A percentile compares a stretch with the other conserved stretches of the same genome.
phyloP scores from a whole-genome alignment of 2,888 invertebrate species.

The Microctonus aethiopoides region DNA sequence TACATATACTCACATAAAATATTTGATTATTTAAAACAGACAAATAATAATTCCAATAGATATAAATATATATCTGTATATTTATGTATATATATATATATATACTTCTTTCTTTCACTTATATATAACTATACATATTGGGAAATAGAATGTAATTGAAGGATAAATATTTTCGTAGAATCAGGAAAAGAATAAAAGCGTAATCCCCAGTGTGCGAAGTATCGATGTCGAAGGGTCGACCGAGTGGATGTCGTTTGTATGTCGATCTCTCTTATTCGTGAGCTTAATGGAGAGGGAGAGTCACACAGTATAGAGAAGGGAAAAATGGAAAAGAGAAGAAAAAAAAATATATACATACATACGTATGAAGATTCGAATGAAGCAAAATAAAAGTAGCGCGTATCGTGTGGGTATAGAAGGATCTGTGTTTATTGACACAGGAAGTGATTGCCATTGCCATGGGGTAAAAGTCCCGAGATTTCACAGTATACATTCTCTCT shows the following conservation, averaged over 20 bases:
- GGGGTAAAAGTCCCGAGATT: constrained; percentile 39
- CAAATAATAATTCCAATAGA: no score
- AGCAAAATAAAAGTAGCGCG: constrained; percentile 17
- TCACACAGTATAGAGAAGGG: background rate
- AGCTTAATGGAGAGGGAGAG: constrained; percentile 17
- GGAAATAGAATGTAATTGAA: constrained; percentile 38
- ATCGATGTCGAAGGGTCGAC: constrained; percentile 46
- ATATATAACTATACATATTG: background rate
- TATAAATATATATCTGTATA: no score
- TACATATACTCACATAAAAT: no score
- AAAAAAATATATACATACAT: no score
- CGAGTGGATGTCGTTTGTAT: constrained; percentile 46
- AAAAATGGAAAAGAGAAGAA: constrained; percentile 4
- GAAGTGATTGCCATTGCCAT: constrained; percentile 61
- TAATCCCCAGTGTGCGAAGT: constrained; percentile 32
- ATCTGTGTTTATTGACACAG: constrained; percentile 64
- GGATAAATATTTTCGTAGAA: constrained; percentile 45
- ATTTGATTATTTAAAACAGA: no score
- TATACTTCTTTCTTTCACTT: background rate
- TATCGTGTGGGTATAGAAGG: constrained; percentile 38
- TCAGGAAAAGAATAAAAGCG: constrained; percentile 31
- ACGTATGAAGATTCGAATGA: background rate
- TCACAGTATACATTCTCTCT: constrained; percentile 38
- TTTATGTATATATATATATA: no score
- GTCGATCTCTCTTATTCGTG: constrained; percentile 39